phyloP scores from a whole-genome alignment of 2,888 invertebrate genomes.

The Taenaris catops region DNA sequence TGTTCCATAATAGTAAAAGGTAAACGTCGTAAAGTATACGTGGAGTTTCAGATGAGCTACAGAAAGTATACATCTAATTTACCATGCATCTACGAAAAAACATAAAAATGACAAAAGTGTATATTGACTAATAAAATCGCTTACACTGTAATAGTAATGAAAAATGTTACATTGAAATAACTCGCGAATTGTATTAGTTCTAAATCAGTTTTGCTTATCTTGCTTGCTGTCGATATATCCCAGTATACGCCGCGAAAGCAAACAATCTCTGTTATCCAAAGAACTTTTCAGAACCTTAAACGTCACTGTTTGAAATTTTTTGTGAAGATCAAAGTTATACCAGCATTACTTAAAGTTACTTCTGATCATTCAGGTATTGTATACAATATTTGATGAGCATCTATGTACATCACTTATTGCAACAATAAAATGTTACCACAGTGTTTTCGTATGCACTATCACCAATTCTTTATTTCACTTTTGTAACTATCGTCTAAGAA shows the following conservation, averaged over 20 bases:
- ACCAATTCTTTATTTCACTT: no score
- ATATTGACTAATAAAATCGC: no score
- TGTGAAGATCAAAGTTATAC: slow-evolving; percentile 30
- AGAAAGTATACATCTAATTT: no score
- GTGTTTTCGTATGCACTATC: no score
- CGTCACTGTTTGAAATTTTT: slow-evolving; percentile 30
- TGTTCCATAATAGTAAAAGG: no score
- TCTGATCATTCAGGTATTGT: slow-evolving; percentile 30
- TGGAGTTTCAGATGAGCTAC: no score
- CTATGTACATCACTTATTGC: slow-evolving; percentile 32
- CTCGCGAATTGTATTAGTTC: slow-evolving; percentile 35
- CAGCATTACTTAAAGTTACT: slow-evolving; percentile 31
- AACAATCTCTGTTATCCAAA: slow-evolving; percentile 28
- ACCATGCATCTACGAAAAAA: no score
- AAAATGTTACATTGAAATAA: slow-evolving; percentile 31
- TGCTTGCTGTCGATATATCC: slow-evolving; percentile 29
- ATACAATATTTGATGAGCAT: slow-evolving; percentile 32
- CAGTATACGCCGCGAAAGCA: slow-evolving; percentile 33
- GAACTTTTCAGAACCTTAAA: slow-evolving; percentile 31
- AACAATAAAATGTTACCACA: slow-evolving; percentile 22
- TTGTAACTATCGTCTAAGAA: no score
- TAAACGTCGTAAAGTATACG: no score
- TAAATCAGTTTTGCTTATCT: slow-evolving; percentile 31
- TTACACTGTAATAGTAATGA: no score
- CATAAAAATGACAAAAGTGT: no score